phyloP scores from a whole-genome alignment of 2,797 vertebrate species.

The Nyctalus aviator region DNA sequence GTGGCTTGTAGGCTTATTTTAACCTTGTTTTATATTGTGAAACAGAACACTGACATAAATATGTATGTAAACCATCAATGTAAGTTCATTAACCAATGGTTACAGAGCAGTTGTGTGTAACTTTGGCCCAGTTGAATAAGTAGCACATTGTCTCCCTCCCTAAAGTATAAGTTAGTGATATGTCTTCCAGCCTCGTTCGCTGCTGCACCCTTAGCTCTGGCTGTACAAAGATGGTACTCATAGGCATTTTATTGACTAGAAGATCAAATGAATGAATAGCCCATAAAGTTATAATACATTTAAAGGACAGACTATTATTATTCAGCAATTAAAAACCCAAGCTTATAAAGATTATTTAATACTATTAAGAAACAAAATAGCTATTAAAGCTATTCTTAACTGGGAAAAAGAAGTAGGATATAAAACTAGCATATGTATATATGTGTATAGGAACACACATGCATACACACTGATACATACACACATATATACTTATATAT shows the following conservation, averaged over 20 bases:
- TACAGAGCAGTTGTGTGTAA: neutral
- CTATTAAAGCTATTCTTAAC: conserved; percentile 13
- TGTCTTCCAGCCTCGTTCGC: neutral
- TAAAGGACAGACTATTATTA: neutral
- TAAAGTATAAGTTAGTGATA: neutral
- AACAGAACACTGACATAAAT: neutral
- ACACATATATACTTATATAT: neutral
- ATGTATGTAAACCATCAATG: neutral
- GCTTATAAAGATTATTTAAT: neutral
- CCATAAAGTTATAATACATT: conserved; percentile 29
- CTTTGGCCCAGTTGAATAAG: neutral
- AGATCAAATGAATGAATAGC: neutral
- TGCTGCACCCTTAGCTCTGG: neutral
- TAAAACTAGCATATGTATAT: neutral
- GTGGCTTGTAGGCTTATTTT: neutral
- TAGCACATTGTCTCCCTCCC: neutral
- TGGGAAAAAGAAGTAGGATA: neutral
- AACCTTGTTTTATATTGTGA: neutral
- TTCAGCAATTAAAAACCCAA: neutral
- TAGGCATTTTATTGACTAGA: neutral
- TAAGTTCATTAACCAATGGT: neutral
- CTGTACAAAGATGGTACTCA: neutral
- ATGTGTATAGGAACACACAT: neutral
- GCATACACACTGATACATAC: neutral
- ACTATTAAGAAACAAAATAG: conserved; percentile 6